A percentile compares a stretch with the other conserved stretches of the same genome.
Conservation (phyloP, 2,888 invertebrate species). For the Apotomis capreana region DNA sequence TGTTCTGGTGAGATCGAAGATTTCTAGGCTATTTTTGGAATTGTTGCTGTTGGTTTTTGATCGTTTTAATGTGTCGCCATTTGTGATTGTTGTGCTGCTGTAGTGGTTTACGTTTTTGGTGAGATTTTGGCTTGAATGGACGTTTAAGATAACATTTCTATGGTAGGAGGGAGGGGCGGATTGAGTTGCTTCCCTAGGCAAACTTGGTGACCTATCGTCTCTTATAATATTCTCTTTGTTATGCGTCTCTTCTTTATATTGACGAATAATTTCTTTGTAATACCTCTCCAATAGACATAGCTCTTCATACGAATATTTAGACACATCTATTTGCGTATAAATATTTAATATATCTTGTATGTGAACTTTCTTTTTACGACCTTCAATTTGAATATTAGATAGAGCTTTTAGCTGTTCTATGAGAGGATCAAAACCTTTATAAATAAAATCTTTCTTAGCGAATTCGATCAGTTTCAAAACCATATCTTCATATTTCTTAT, state of each 20-base stretch:
- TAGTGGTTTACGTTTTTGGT: slow-evolving; percentile 61
- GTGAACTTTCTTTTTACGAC: slow-evolving; percentile 64
- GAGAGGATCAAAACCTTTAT: slow-evolving; percentile 78
- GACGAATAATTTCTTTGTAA: slow-evolving; percentile 76
- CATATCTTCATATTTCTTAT: slow-evolving; percentile 78
- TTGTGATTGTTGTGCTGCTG: slow-evolving; percentile 52
- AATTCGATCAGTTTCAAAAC: slow-evolving; percentile 75
- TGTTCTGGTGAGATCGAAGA: slow-evolving; percentile 71
- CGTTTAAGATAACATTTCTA: slow-evolving; percentile 63
- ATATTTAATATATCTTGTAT: slow-evolving; percentile 73
- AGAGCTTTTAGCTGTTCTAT: slow-evolving; percentile 73
- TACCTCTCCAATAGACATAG: slow-evolving; percentile 74
- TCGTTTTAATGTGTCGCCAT: slow-evolving; percentile 57
- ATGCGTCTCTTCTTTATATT: slow-evolving; percentile 61
- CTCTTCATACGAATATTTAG: slow-evolving; percentile 76
- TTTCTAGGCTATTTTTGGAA: slow-evolving; percentile 61
- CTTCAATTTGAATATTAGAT: slow-evolving; percentile 67
- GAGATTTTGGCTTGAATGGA: slow-evolving; percentile 58
- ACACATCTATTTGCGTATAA: slow-evolving; percentile 72
- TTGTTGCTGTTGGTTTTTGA: slow-evolving; percentile 55
- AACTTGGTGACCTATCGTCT: slow-evolving; percentile 49
- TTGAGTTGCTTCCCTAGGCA: slow-evolving; percentile 49
- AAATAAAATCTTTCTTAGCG: slow-evolving; percentile 77
- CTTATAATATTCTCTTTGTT: slow-evolving; percentile 64
- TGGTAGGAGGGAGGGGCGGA: slow-evolving; percentile 57